phyloP scores from a whole-genome alignment of 2,113 vertebrate genomes.

The Cavia porcellus region DNA sequence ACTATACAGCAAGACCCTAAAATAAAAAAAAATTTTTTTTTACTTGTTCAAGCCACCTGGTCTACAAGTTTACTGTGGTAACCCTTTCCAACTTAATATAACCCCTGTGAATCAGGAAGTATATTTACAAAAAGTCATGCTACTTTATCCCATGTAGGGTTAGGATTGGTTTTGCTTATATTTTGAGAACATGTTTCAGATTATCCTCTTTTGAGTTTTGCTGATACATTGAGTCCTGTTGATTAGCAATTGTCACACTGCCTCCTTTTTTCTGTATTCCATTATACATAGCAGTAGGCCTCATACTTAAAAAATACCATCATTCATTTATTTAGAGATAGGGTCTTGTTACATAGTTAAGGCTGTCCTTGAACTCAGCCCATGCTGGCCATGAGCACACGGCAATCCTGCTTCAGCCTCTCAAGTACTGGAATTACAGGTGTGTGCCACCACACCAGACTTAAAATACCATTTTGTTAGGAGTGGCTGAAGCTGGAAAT shows the following conservation, averaged over 20 bases:
- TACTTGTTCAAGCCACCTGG: neutral
- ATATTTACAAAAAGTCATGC: slow-evolving; percentile 22
- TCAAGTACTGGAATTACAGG: neutral
- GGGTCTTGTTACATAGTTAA: neutral
- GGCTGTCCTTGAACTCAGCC: neutral
- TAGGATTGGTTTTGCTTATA: slow-evolving; percentile 12
- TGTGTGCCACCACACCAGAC: neutral
- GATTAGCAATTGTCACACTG: neutral
- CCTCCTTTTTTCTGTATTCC: slow-evolving; percentile 34
- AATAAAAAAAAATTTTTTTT: neutral
- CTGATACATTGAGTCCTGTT: neutral
- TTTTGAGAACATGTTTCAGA: slow-evolving; percentile 51
- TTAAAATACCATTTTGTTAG: neutral
- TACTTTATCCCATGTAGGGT: neutral
- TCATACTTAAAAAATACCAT: slow-evolving; percentile 25
- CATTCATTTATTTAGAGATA: neutral
- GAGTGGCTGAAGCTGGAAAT: too few species aligned
- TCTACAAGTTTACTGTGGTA: neutral
- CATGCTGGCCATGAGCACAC: neutral
- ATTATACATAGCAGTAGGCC: neutral
- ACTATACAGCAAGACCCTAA: neutral
- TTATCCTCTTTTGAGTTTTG: slow-evolving; percentile 44
- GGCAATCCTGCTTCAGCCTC: neutral
- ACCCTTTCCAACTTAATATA: neutral
- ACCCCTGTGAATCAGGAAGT: neutral